A percentile compares a stretch with the other conserved stretches of the same genome.
These are phyloP conservation scores for Megalurothrips usitatus DNA, from an alignment of 2,888 invertebrate genomes.

Conservation along the genomic window DNA sequence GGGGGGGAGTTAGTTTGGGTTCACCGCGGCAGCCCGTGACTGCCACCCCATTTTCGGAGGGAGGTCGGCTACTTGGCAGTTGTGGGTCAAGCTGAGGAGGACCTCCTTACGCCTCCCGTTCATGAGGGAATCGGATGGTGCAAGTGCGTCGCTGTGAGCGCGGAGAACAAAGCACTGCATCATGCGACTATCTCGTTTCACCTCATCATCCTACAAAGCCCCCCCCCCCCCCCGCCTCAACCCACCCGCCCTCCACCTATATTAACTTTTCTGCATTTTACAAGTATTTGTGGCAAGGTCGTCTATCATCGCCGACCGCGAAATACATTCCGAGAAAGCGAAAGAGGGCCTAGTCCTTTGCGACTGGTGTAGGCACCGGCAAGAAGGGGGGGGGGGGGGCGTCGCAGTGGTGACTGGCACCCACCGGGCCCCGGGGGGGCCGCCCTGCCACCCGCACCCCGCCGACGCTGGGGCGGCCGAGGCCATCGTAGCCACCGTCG, in stretches of 20 bases:
- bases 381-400: background rate
- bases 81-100: background rate
- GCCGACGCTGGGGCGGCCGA: background rate
- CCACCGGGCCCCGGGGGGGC: background rate
- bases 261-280: no score
- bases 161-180: no score
- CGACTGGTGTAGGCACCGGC: background rate
- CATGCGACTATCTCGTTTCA: no score
- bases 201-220: no score
- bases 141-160: no score
- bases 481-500: no score
- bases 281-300: no score
- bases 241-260: background rate
- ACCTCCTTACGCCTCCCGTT: background rate
- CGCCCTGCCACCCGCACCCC: background rate
- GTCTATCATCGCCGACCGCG: background rate
- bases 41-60: background rate
- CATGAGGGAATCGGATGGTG: no score
- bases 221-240: background rate
- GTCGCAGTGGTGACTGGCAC: slow-evolving; percentile 3
- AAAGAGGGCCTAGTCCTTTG: background rate
- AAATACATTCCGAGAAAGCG: background rate
- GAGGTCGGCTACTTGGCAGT: background rate
- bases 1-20: background rate
- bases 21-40: background rate